These are phyloP conservation scores for Pteronura brasiliensis DNA, from an alignment of 2,113 vertebrate genomes.

Conservation along the genomic window DNA sequence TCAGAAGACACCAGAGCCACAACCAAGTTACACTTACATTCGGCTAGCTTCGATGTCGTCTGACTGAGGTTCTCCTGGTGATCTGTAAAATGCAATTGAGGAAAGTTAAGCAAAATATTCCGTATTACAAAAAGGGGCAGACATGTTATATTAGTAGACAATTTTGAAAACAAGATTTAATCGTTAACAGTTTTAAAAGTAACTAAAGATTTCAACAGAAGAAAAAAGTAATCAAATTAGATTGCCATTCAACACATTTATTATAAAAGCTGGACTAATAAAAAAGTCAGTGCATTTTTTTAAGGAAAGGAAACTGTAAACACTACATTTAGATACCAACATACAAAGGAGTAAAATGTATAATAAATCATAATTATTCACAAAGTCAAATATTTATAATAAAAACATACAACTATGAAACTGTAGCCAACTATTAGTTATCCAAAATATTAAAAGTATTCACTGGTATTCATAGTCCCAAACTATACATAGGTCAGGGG, in stretches of 20 bases:
- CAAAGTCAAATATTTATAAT: slow-evolving; percentile 7
- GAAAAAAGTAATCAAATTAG: background rate
- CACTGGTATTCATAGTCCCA: background rate
- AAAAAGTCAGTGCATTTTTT: background rate
- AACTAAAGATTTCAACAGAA: background rate
- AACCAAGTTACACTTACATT: slow-evolving; percentile 91
- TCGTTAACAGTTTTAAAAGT: background rate
- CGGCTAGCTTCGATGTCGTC: slow-evolving; percentile 94
- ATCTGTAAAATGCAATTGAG: slow-evolving; percentile 86
- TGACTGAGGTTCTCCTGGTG: slow-evolving; percentile 88
- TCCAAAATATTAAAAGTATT: background rate
- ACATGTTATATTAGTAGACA: slow-evolving; percentile 10
- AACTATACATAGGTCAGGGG: background rate
- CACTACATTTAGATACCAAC: background rate
- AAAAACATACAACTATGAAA: background rate
- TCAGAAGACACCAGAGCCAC: background rate
- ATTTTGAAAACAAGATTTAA: slow-evolving; percentile 17
- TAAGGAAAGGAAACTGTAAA: background rate
- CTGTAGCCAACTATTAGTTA: background rate
- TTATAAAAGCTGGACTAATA: background rate
- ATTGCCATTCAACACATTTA: background rate
- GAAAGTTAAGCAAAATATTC: slow-evolving; percentile 46
- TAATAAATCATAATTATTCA: background rate
- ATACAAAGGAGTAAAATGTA: background rate
- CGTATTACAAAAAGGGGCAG: background rate